Conservation (phyloP, 64 coral and sea anemone genomes). For the Catalaphyllia jardinei region DNA sequence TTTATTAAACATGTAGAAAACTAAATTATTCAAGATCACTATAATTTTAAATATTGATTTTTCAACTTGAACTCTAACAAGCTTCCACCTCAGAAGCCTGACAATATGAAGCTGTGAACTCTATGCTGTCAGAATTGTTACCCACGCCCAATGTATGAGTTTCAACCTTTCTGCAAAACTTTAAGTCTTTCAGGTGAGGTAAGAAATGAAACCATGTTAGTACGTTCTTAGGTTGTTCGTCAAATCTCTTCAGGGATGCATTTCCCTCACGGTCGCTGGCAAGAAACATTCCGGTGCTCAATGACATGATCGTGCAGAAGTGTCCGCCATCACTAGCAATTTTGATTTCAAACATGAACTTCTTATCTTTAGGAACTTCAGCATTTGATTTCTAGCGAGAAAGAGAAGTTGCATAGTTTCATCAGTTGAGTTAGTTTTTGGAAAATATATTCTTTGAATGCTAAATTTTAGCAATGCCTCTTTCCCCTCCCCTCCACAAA, state of each 20-base stretch:
- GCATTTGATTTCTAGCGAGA: too few relatives aligned
- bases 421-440: background rate
- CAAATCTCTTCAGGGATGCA: background rate
- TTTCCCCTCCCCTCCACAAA: too few relatives aligned
- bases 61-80: background rate
- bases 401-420: background rate
- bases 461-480: too few relatives aligned
- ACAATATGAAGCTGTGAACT: background rate
- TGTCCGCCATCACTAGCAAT: too few relatives aligned
- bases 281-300: background rate
- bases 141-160: too few relatives aligned
- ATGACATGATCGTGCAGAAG: background rate
- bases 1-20: too few relatives aligned
- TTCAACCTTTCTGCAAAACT: too few relatives aligned
- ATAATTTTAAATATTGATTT: too few relatives aligned
- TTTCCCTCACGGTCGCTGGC: background rate
- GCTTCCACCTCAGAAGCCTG: background rate
- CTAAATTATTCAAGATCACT: too few relatives aligned
- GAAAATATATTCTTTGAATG: background rate
- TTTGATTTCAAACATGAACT: background rate
- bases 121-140: too few relatives aligned
- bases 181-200: too few relatives aligned
- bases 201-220: constrained; percentile 7
- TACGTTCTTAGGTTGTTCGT: background rate
- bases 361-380: background rate